These are phyloP conservation scores for Lepidotrigona ventralis DNA, from an alignment of 1,140 invertebrate species.

Conservation along the genomic window DNA sequence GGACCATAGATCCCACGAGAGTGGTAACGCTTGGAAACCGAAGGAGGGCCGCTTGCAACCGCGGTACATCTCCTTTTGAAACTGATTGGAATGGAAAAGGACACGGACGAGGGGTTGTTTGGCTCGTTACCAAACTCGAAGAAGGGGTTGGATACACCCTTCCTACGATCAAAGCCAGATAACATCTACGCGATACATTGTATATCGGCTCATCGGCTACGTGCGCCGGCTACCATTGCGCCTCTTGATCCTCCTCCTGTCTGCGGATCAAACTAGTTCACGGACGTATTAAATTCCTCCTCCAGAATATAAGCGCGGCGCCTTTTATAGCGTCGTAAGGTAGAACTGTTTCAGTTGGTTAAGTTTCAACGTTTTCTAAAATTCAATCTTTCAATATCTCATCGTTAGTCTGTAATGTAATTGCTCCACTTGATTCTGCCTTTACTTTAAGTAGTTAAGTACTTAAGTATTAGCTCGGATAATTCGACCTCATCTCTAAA, in stretches of 20 bases:
- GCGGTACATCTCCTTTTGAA: constrained; percentile 48
- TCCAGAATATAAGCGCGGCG: background rate
- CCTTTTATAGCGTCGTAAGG: background rate
- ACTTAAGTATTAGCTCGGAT: background rate
- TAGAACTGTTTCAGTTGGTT: background rate
- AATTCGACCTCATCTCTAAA: background rate
- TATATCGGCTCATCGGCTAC: constrained; percentile 38
- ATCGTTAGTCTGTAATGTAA: background rate
- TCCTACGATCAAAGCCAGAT: constrained; percentile 58
- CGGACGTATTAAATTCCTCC: constrained; percentile 32
- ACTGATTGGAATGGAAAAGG: constrained; percentile 65
- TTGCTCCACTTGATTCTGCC: too few relatives aligned
- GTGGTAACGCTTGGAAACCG: constrained; percentile 1
- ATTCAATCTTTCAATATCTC: background rate
- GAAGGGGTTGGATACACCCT: constrained; percentile 60
- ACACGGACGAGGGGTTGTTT: constrained; percentile 39
- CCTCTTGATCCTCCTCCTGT: constrained; percentile 1
- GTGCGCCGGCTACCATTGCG: constrained; percentile 10
- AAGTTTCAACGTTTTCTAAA: background rate
- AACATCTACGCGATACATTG: constrained; percentile 64
- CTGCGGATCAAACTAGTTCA: constrained; percentile 36
- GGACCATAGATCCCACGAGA: constrained; percentile 61
- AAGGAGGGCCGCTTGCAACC: constrained; percentile 23
- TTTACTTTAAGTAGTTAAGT: too few relatives aligned
- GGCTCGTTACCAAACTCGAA: constrained; percentile 59